Evolutionary conservation across 2,113 vertebrate species (phyloP).

Genomic region (Callionymus lyra): DNA sequence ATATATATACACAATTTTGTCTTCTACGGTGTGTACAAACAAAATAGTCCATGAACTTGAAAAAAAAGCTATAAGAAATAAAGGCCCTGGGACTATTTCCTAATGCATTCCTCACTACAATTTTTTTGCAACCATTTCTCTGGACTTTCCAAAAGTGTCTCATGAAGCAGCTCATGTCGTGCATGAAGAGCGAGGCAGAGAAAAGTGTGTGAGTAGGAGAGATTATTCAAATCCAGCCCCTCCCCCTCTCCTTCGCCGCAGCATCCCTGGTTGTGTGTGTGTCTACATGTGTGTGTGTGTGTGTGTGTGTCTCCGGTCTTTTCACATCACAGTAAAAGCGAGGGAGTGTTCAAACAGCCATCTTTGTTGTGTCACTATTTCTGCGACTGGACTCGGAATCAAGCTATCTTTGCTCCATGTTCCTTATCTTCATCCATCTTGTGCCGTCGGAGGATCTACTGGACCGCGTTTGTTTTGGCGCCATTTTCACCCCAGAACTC

Average conservation of each 20-base stretch:
- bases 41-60: too few species aligned
- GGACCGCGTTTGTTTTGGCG: slow-evolving; percentile 28
- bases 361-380: too few species aligned
- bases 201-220: background rate
- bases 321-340: slow-evolving; percentile 24
- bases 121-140: too few species aligned
- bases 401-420: slow-evolving; percentile 7
- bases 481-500: slow-evolving; percentile 40
- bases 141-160: too few species aligned
- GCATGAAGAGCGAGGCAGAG: background rate
- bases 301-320: slow-evolving; percentile 42
- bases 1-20: too few species aligned
- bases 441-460: slow-evolving; percentile 5
- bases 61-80: too few species aligned
- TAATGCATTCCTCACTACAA: too few species aligned
- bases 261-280: slow-evolving; percentile 39
- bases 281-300: slow-evolving; percentile 21
- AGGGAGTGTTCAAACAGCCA: too few species aligned
- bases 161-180: background rate
- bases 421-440: slow-evolving; percentile 4
- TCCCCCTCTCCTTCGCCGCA: slow-evolving; percentile 59
- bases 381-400: too few species aligned
- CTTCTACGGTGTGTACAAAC: too few species aligned
- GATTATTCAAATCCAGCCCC: slow-evolving; percentile 42
- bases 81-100: too few species aligned